These are phyloP conservation scores for Balearica regulorum DNA, from an alignment of 2,797 vertebrate genomes.

Conservation along the genomic window DNA sequence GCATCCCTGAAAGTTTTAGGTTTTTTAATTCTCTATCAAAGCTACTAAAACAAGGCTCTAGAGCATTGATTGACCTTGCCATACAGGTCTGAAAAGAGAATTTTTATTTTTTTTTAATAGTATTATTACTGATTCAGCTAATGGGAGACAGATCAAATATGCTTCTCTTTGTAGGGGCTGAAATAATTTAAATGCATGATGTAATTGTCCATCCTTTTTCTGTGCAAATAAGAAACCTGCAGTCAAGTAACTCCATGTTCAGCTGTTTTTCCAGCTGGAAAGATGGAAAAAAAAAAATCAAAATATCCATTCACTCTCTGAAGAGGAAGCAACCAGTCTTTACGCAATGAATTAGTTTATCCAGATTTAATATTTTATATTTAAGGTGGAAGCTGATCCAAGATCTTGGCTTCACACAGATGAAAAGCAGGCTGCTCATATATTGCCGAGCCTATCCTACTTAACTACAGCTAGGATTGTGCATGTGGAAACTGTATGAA, in stretches of 20 bases:
- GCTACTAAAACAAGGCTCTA: background rate
- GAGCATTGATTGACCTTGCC: background rate
- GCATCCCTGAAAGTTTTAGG: background rate
- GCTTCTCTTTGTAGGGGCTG: background rate
- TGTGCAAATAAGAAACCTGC: conserved; percentile 20
- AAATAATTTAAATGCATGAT: conserved; percentile 15
- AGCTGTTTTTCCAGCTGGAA: conserved; percentile 42
- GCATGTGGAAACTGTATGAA: background rate
- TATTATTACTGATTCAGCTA: background rate
- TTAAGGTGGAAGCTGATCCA: conserved; percentile 6
- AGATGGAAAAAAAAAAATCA: background rate
- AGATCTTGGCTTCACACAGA: background rate
- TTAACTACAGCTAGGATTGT: background rate
- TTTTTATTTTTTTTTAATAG: background rate
- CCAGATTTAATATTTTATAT: conserved; percentile 22
- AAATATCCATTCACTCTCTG: conserved; percentile 3
- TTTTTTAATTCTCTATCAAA: background rate
- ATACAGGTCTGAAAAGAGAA: background rate
- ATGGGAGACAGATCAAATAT: background rate
- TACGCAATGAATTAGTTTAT: conserved; percentile 34
- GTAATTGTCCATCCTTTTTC: conserved; percentile 2
- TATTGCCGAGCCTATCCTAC: background rate
- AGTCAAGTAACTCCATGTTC: conserved; percentile 9
- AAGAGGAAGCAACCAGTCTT: conserved; percentile 47
- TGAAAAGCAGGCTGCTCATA: background rate